Conservation (phyloP, 1,140 invertebrate genomes). For the Gonioctena quinquepunctata region DNA sequence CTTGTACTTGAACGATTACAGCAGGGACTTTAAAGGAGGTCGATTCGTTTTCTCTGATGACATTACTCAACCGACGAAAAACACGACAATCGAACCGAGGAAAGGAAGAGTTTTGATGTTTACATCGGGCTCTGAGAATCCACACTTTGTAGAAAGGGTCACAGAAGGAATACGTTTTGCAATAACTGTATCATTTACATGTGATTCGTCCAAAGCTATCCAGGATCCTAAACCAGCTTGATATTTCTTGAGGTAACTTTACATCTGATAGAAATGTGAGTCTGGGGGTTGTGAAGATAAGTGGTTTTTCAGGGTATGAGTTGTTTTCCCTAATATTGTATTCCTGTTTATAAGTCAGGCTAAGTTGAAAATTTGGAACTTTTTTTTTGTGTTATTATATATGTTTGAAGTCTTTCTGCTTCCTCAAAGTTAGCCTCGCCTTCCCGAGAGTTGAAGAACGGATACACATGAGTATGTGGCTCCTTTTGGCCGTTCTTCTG, state of each 20-base stretch:
- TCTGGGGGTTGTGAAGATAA: too few species aligned
- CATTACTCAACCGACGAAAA: conserved; percentile 61
- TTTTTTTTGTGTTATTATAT: too few species aligned
- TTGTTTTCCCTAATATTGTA: too few species aligned
- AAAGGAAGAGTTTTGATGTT: conserved; percentile 81
- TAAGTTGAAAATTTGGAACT: too few species aligned
- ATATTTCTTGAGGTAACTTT: neutral
- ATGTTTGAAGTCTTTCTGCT: too few species aligned
- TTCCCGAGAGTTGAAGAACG: too few species aligned
- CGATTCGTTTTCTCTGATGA: conserved; percentile 80
- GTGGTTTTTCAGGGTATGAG: too few species aligned
- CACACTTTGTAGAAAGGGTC: conserved; percentile 82
- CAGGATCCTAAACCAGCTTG: conserved; percentile 58
- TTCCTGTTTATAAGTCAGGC: too few species aligned
- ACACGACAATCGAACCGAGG: conserved; percentile 76
- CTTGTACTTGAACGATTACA: conserved; percentile 78
- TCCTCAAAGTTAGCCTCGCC: too few species aligned
- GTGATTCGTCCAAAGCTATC: conserved; percentile 69
- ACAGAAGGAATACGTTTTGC: conserved; percentile 75
- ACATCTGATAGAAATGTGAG: too few species aligned
- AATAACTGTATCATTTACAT: conserved; percentile 85
- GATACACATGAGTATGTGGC: too few species aligned
- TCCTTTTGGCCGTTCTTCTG: too few species aligned
- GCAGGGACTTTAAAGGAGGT: conserved; percentile 78
- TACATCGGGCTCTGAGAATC: conserved; percentile 84